Evolutionary conservation across 2,888 invertebrate genomes (phyloP).

Genomic region (Cosmia pyralina): DNA sequence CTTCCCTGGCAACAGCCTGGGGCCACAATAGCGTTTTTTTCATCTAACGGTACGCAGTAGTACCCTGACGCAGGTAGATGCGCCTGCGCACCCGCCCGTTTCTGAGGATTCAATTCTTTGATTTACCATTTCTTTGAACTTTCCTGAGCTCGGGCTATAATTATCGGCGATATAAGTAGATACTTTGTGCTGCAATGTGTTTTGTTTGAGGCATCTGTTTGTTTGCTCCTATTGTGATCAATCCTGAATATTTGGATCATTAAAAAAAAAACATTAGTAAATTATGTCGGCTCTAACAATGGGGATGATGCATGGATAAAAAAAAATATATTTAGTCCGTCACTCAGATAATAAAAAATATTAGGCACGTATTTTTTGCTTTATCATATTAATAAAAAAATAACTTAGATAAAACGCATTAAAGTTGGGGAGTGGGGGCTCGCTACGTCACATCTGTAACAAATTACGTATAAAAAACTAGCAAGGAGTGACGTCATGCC

Average conservation of each 20-base stretch:
- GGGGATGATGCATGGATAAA: too few relatives aligned
- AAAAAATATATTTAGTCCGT: too few relatives aligned
- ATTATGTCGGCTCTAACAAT: neutral
- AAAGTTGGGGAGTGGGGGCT: too few relatives aligned
- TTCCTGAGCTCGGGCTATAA: conserved; percentile 62
- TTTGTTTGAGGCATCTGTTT: conserved; percentile 48
- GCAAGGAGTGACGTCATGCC: too few relatives aligned
- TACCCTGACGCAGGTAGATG: conserved; percentile 78
- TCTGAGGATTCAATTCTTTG: conserved; percentile 71
- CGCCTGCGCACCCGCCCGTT: conserved; percentile 68
- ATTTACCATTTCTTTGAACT: conserved; percentile 74
- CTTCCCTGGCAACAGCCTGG: conserved; percentile 69
- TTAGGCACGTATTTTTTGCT: too few relatives aligned
- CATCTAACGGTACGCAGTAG: conserved; percentile 77
- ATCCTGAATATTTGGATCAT: neutral
- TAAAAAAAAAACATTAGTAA: neutral
- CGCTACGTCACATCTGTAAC: too few relatives aligned
- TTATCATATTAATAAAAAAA: too few relatives aligned
- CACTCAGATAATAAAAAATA: too few relatives aligned
- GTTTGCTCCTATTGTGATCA: conserved; percentile 37
- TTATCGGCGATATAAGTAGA: conserved; percentile 55
- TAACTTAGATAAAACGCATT: too few relatives aligned
- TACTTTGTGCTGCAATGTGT: conserved; percentile 53
- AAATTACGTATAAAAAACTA: too few relatives aligned
- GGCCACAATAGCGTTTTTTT: conserved; percentile 70